Evolutionary conservation across 2,888 invertebrate genomes (phyloP), one percentile per base, ranked within the genome.

Genomic region (Alviniconcha strummeri): DNA sequence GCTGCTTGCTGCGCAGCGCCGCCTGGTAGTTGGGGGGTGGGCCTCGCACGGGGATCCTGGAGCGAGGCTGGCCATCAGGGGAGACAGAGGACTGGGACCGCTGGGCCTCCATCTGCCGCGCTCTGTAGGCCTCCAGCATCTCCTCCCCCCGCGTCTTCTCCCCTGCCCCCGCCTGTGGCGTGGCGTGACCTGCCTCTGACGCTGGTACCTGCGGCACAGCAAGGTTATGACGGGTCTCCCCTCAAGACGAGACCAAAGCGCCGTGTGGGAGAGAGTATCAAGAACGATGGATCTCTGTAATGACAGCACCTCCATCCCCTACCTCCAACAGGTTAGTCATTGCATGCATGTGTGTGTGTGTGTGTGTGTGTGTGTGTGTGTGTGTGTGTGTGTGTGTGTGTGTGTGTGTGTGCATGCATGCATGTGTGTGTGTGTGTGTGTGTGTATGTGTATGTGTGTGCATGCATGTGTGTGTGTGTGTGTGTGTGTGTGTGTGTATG

Each of bases 31-130:
- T 60, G 3, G 60, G 75, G 2, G 81, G 75, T 0, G 60, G 60
- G 4, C 75, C 81, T 54, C 75, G 75, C 75, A 81, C 64, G 1
- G 81, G 81, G 52, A 81, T 75, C n/a, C 64, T 81, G 52, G 81
- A 81, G n/a, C 72, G 56, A 7, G 56, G 81, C 6, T 17, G 54
- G 17, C 17, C 17, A 54, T n/a, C 74, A 15, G 80, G 69, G 57
- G 67, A 79, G 15, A 52, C n/a, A 54, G 67, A 64, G 9, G 69
- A 5, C 8, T 8, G 64, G 36, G 78, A 6, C 11, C 57, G 78
- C 8, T 5, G 4, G 9, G 54, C 36, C 2, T 15, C 67, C 8
- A 54, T 55, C 11, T 19, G 67, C 80, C 69, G 69, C 9, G 80
- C 69, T 52, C 74, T 19, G 74, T 74, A 74, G 15, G 36, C 80